Conservation (phyloP, 2,888 invertebrate genomes). For the Callyntrura guangdongensis region DNA sequence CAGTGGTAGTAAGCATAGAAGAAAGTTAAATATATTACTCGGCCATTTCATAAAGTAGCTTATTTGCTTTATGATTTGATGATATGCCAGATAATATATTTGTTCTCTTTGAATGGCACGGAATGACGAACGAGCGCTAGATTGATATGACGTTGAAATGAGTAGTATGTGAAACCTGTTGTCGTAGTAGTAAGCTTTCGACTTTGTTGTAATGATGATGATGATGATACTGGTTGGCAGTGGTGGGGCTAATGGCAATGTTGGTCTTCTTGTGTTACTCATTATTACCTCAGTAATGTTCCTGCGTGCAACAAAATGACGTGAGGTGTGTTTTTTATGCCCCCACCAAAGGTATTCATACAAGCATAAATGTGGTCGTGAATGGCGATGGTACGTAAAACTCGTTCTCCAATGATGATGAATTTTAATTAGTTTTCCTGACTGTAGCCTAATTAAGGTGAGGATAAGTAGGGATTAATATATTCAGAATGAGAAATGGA, state of each 20-base stretch:
- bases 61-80: slow-evolving; percentile 74
- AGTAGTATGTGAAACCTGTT: slow-evolving; percentile 59
- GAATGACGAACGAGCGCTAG: slow-evolving; percentile 67
- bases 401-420: slow-evolving; percentile 69
- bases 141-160: slow-evolving; percentile 60
- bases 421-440: slow-evolving; percentile 75
- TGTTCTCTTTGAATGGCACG: slow-evolving; percentile 14
- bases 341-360: slow-evolving; percentile 3
- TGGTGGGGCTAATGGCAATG: neutral
- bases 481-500: slow-evolving; percentile 63
- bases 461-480: slow-evolving; percentile 68
- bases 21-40: neutral
- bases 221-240: neutral
- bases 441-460: slow-evolving; percentile 64
- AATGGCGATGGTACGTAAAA: slow-evolving; percentile 44
- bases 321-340: slow-evolving; percentile 47
- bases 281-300: slow-evolving; percentile 57
- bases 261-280: slow-evolving; percentile 14
- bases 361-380: slow-evolving; percentile 52
- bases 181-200: neutral
- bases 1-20: neutral
- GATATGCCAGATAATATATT: slow-evolving; percentile 62
- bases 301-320: slow-evolving; percentile 45
- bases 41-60: slow-evolving; percentile 17
- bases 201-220: neutral